Conservation (phyloP, 2,113 vertebrate species). For the Aptenodytes patagonicus region DNA sequence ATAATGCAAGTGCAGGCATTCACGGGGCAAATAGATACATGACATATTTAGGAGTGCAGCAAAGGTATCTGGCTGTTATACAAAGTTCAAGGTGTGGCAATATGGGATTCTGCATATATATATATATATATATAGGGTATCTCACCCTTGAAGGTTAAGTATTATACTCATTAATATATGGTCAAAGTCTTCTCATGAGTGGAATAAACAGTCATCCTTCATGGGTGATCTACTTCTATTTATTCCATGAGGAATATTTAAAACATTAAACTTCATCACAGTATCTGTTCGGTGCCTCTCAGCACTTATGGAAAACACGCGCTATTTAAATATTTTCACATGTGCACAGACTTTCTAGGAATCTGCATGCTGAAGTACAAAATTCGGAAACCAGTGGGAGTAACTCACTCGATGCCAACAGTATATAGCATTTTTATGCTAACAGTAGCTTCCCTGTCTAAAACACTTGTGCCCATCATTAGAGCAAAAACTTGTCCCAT, state of each 20-base stretch:
- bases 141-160: slow-evolving; percentile 63
- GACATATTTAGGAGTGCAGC: background rate
- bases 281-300: background rate
- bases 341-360: background rate
- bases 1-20: background rate
- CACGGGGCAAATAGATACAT: background rate
- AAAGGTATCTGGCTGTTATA: slow-evolving; percentile 12
- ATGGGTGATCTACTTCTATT: slow-evolving; percentile 46
- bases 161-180: slow-evolving; percentile 52
- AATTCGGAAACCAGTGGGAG: background rate
- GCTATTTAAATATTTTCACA: background rate
- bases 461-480: background rate
- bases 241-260: slow-evolving; percentile 29
- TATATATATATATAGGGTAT: background rate
- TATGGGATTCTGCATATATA: slow-evolving; percentile 39
- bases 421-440: too few species aligned
- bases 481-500: background rate
- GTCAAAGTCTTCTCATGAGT: slow-evolving; percentile 44
- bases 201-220: slow-evolving; percentile 50
- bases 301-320: background rate
- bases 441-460: background rate
- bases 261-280: background rate
- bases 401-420: background rate
- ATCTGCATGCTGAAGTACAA: background rate
- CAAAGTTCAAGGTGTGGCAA: slow-evolving; percentile 46